These are phyloP conservation scores for Leptodactylus fuscus DNA, from an alignment of 2,113 vertebrate genomes.

Conservation along the genomic window DNA sequence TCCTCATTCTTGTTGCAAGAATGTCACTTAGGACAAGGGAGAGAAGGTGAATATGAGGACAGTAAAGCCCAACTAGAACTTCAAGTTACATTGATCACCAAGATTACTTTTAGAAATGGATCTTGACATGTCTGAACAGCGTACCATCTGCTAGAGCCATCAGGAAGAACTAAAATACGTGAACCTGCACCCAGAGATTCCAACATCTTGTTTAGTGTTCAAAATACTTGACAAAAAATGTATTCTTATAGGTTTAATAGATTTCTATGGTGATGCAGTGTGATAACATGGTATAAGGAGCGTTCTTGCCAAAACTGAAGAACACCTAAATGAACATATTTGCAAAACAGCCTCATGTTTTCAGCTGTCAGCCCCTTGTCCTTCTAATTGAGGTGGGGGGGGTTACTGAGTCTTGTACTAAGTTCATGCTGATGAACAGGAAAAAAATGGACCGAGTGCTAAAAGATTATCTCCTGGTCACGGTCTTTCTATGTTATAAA, in stretches of 20 bases:
- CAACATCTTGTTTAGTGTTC: constrained; percentile 2
- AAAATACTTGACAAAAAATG: no score
- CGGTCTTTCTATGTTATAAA: no score
- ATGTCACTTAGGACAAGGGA: constrained; percentile 50
- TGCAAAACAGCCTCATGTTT: neutral
- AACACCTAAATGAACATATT: neutral
- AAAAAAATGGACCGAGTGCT: neutral
- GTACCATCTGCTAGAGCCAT: constrained; percentile 22
- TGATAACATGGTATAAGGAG: neutral
- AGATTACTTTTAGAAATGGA: constrained; percentile 46
- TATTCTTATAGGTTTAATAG: no score
- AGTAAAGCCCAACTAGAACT: constrained; percentile 40
- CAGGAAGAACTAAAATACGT: neutral
- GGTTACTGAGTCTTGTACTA: neutral
- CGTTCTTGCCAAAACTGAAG: neutral
- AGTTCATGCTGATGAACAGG: neutral
- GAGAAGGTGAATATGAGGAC: constrained; percentile 44
- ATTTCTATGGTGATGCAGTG: neutral
- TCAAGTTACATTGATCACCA: constrained; percentile 41
- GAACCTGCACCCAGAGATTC: neutral
- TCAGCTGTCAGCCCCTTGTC: neutral
- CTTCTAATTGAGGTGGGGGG: neutral
- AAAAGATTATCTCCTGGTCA: neutral
- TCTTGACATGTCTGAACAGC: constrained; percentile 32
- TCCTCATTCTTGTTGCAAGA: constrained; percentile 38